Base-by-base conservation (phyloP, 2,797 vertebrate genomes). In the Melopsittacus undulatus region DNA sequence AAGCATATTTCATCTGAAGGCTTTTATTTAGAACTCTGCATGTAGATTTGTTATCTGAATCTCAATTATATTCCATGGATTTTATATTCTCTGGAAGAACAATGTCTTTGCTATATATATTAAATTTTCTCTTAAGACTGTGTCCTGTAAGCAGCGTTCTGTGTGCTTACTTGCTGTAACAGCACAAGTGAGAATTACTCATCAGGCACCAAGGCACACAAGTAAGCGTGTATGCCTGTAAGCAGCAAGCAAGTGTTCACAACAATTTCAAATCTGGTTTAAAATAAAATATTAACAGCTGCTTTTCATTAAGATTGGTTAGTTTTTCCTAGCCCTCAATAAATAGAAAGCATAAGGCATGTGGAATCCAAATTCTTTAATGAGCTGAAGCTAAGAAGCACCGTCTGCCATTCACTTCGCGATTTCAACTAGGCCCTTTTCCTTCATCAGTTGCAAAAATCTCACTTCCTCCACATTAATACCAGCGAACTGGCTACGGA, bases 301-400 rank as follows among this genome's bases (percentile, higher is more conserved):
- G 34, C 45, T 91, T 83, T 72, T 52, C 54, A 38, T n/a, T 40
- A 54, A n/a, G 20, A 56, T 10, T 4, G 34, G 13, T 64, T 75
- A 30, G n/a, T 64, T 91, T 66, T 19, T 94, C 87, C 91, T 75
- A 81, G 83, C 22, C 73, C 66, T 96, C 95, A 91, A 91, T 69
- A 96, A 96, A 96, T 36, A 92, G 87, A 92, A 95, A 95, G 85
- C 91, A 0, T 96, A 96, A 96, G 91, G 95, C 94, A 85, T 92
- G 83, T 72, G 38, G 42, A 85, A 86, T 86, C 85, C 91, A 59
- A 90, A 81, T 46, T 87, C 73, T 96, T 94, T 94, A 94, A 95
- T 94, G 89, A 94, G 62, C 82, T 68, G 57, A 89, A 94, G 82
- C 89, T 87, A 38, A 67, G 70, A 77, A 75, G 48, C 85, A 93